Evolutionary conservation across 1,140 invertebrate genomes (phyloP), one percentile per base, ranked within the genome.

Genomic region (Ruditapes philippinarum): DNA sequence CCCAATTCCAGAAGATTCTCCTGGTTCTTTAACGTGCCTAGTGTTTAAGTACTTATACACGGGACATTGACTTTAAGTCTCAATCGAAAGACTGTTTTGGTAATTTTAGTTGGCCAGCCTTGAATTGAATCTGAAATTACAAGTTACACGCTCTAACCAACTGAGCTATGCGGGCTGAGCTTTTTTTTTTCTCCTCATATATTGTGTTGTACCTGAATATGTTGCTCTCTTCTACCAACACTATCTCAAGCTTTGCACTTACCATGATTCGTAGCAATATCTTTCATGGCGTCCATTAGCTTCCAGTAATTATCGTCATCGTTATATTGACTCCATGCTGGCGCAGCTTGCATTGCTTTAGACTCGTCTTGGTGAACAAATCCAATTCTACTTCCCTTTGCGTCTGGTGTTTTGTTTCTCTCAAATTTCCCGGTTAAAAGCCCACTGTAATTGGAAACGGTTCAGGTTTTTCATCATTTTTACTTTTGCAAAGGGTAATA

Each of bases 351-450:
- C 45, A 90, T 65, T 17, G 89, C 82, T 49, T 65, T 88, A 51
- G 79, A 81, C n/a, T 92, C 89, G 40, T 91, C 79, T n/a, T 73
- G 19, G 31, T 88, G 86, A 14, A 91, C 40, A 68, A 78, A 70
- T 25, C 89, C 90, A 17, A 92, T 90, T n/a, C 91, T 51, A 7
- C 90, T 86, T 22, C 82, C 57, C 0, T 65, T 74, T 22, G 62
- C 60, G n/a, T 88, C 80, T 5, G 88, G 85, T n/a, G 38, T 86
- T 11, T 45, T 54, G 9, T 82, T 88, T 38, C 90, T 70, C 33
- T 91, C 80, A 60, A 89, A 92, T 49, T 92, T 92, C 22, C 91
- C 90, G 25, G 90, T 82, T 22, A 92, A 49, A 28, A 92, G 19
- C 11, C 91, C 91, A 33, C 91, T 92, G 60, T 60, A n/a, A 19